Evolutionary conservation across 2,797 vertebrate genomes (phyloP), one percentile per base, ranked within the genome.

Genomic region (Sebastes kiyomatsui): DNA sequence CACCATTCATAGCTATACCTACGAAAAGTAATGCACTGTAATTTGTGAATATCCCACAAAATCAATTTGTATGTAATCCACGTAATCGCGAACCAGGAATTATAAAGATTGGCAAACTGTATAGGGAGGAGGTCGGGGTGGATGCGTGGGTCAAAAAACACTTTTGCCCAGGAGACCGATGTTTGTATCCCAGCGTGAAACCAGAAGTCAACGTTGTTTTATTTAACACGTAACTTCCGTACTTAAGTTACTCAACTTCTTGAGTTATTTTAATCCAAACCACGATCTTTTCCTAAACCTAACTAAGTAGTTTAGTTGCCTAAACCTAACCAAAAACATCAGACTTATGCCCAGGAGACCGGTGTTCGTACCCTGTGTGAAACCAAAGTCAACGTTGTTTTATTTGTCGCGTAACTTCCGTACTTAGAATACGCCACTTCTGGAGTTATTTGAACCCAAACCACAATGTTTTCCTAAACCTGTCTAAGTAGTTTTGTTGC

Each of bases 71-170:
- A 32, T 32, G 30, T 32, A 32, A 33, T 33, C 32, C 32, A 33
- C 9, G 3, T 33, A 35, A 35, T 35, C 3, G 11, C 16, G 0
- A 46, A 46, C 42, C 16, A 46, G 42, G 16, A 46, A 46, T 0
- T 18, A 46, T 0, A 8, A 46, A 18, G 42, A 46, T 0, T 46
- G 42, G 42, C 16, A 46, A 46, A 46, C 16, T 46, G 16, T 0
- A 46, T 18, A 46, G 16, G 42, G 42, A 46, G 42, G 42, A 46
- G 16, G 0, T 46, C 42, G 42, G 42, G 42, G 0, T 46, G 42
- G 42, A 0, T 46, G 42, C 0, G 42, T 46, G 0, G 42, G 42
- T 46, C 0, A 46, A 46, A 46, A 0, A 46, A 46, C 42, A 46
- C 16, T 46, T 46, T 46, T 46, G 16, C 42, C 42, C 42, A 46